Conservation (phyloP, 2,113 vertebrate species). For the Pantherophis guttatus region DNA sequence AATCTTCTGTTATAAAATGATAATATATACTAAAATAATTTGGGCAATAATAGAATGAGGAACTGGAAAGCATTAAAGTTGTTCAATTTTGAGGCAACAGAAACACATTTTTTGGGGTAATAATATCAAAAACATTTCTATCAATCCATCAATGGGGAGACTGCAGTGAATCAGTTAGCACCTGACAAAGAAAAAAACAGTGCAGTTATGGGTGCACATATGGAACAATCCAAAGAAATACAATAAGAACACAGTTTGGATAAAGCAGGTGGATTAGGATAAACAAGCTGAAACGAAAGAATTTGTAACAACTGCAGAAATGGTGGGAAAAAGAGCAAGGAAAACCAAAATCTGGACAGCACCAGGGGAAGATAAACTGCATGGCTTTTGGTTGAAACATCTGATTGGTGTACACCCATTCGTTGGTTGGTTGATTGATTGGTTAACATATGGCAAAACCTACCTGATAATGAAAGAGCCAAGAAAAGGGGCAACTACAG, state of each 20-base stretch:
- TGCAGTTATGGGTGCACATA: background rate
- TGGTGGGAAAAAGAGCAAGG: background rate
- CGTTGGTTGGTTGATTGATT: background rate
- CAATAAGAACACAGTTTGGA: background rate
- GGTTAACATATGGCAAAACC: too few species aligned
- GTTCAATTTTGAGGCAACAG: background rate
- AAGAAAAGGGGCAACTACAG: too few species aligned
- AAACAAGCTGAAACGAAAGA: background rate
- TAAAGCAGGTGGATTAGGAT: background rate
- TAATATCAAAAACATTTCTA: background rate
- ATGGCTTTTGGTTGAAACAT: background rate
- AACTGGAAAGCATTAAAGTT: background rate
- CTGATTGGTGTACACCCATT: background rate
- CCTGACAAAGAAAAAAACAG: background rate
- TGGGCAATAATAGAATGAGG: background rate
- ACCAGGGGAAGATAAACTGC: background rate
- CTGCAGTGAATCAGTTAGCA: background rate
- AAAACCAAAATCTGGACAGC: background rate
- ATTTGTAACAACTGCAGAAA: background rate
- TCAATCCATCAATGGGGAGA: background rate
- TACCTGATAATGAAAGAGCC: too few species aligned
- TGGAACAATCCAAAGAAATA: background rate
- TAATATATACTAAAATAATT: background rate
- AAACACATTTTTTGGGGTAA: background rate
- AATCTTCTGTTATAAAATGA: background rate